Evolutionary conservation across 2,113 vertebrate species (phyloP).

Genomic region (Uropsilus gracilis): DNA sequence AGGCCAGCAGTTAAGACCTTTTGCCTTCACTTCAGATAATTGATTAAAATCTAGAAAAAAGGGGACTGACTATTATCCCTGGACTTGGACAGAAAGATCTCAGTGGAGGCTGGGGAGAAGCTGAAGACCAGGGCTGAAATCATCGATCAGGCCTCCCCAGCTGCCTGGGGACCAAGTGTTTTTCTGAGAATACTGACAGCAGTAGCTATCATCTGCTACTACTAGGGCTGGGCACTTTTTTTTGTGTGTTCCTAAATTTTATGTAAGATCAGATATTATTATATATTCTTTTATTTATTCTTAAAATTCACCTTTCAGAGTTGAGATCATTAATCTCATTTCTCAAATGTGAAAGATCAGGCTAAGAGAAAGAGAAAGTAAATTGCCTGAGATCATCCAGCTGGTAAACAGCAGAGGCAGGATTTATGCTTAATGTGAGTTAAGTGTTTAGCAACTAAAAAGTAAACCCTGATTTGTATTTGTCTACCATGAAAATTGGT

Average conservation of each 20-base stretch:
- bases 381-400: neutral
- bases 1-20: neutral
- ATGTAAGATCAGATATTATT: too few relatives aligned
- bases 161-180: neutral
- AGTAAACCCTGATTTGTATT: neutral
- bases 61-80: too few relatives aligned
- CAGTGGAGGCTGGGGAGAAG: neutral
- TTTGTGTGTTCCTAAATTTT: too few relatives aligned
- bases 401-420: neutral
- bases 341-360: constrained; percentile 1
- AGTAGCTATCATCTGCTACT: neutral
- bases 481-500: neutral
- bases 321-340: neutral
- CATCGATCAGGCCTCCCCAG: neutral
- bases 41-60: neutral
- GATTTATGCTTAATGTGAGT: neutral
- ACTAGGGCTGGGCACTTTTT: neutral
- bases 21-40: neutral
- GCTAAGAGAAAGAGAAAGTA: neutral
- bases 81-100: neutral
- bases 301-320: neutral
- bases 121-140: neutral
- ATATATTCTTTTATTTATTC: neutral
- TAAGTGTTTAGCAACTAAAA: neutral
- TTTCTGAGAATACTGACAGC: neutral